A percentile compares a stretch with the other conserved stretches of the same genome.
Conservation (phyloP, 2,797 vertebrate species). For the Caiman crocodilus region DNA sequence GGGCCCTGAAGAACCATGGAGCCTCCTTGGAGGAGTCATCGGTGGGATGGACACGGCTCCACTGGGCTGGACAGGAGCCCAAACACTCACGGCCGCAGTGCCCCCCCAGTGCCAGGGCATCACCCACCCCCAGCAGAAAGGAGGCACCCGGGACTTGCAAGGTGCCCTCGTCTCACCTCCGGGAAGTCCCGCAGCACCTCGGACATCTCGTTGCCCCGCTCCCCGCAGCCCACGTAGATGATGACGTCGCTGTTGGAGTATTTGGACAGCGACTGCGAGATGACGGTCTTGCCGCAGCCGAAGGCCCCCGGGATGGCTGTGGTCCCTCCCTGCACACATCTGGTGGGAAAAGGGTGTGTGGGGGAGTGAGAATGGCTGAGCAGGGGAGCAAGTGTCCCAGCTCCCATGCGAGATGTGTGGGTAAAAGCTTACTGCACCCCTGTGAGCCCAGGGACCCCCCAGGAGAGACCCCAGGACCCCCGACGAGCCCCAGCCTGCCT, state of each 20-base stretch:
- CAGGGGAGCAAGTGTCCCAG: not conserved
- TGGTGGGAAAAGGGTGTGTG: not conserved
- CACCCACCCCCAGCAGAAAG: not conserved
- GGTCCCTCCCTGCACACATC: slow-evolving; percentile 78
- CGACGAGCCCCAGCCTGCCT: too few relatives aligned
- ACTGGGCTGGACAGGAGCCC: not conserved
- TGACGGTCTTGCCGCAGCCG: slow-evolving; percentile 79
- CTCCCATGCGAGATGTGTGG: too few relatives aligned
- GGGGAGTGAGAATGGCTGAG: not conserved
- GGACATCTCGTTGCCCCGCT: slow-evolving; percentile 79
- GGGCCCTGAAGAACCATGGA: not conserved
- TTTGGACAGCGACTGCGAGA: slow-evolving; percentile 79
- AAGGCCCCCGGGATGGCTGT: slow-evolving; percentile 79
- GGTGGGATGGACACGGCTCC: not conserved
- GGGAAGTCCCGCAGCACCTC: slow-evolving; percentile 79
- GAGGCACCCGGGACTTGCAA: fast-evolving
- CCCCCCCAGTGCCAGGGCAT: not conserved
- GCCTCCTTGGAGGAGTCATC: not conserved
- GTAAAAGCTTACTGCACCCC: too few relatives aligned
- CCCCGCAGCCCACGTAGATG: slow-evolving; percentile 79
- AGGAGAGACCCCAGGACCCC: too few relatives aligned
- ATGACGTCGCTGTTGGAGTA: slow-evolving; percentile 80
- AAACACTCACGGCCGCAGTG: not conserved
- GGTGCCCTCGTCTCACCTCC: slow-evolving; percentile 40
- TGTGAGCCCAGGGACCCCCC: too few relatives aligned